A percentile compares a stretch with the other conserved stretches of the same genome.
Conservation (phyloP, 2,888 invertebrate genomes). For the Pemphredon lugubris region DNA sequence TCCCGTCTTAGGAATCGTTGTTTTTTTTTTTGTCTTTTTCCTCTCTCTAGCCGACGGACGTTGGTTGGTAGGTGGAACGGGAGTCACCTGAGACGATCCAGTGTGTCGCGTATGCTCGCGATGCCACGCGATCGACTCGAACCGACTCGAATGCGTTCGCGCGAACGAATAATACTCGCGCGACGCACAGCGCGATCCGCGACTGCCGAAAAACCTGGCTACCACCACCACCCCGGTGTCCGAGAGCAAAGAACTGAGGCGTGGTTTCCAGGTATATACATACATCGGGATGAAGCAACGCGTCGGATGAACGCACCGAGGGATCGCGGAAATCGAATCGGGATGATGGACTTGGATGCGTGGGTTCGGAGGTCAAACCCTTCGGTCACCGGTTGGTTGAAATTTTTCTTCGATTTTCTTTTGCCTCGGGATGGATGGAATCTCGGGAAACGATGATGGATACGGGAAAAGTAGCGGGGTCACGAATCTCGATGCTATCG, state of each 20-base stretch:
- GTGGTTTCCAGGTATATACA: conserved; percentile 48
- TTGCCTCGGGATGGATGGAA: background rate
- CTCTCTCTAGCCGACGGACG: too few species aligned
- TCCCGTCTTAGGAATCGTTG: too few species aligned
- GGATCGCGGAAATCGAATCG: conserved; percentile 21
- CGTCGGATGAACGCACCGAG: conserved; percentile 5
- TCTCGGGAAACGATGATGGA: too few species aligned
- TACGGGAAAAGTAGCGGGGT: too few species aligned
- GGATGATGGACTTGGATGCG: background rate
- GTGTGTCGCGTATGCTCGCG: too few species aligned
- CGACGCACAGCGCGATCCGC: conserved; percentile 28
- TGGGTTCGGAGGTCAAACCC: too few species aligned
- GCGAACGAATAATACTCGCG: conserved; percentile 61
- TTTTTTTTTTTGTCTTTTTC: too few species aligned
- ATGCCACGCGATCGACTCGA: conserved; percentile 44
- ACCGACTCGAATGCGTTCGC: conserved; percentile 62
- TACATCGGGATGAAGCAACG: conserved; percentile 14
- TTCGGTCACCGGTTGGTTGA: too few species aligned
- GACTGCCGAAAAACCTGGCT: conserved; percentile 58
- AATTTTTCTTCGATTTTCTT: background rate
- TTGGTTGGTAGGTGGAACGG: too few species aligned
- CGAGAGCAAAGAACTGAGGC: conserved; percentile 43
- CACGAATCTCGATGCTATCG: too few species aligned
- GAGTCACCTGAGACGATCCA: background rate
- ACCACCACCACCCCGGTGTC: conserved; percentile 46